Percentiles rank a stretch among this genome's conserved stretches.
Conservation (phyloP, 2,797 vertebrate species). For the Dryobates pubescens region DNA sequence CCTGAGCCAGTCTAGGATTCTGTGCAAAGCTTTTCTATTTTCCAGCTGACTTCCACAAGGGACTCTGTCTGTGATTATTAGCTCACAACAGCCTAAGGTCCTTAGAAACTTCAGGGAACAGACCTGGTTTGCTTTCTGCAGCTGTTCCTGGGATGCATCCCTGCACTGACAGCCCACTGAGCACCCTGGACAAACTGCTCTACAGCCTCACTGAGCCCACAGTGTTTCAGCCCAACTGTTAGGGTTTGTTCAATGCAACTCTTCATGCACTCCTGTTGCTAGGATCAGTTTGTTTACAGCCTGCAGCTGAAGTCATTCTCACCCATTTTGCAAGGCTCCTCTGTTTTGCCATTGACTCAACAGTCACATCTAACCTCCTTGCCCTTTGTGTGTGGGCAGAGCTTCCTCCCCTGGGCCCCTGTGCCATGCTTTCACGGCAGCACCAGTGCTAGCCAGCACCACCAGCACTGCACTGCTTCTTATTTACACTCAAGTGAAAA, state of each 20-base stretch:
- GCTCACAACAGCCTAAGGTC: neutral
- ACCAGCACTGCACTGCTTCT: neutral
- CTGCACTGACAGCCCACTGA: fast-evolving
- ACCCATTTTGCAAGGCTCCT: neutral
- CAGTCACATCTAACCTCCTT: neutral
- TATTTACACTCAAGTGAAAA: neutral
- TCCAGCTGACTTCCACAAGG: neutral
- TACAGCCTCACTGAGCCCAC: neutral
- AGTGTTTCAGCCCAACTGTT: neutral
- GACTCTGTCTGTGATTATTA: neutral
- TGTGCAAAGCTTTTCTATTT: neutral
- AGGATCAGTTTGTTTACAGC: conserved; percentile 18
- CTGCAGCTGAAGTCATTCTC: neutral
- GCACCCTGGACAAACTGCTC: neutral
- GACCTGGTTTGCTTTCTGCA: fast-evolving
- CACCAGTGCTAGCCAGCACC: neutral
- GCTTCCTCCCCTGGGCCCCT: neutral
- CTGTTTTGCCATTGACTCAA: neutral
- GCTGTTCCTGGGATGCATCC: neutral
- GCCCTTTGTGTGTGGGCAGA: neutral
- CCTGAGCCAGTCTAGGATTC: too few relatives aligned
- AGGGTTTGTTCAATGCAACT: neutral
- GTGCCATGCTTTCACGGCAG: neutral
- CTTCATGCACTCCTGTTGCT: conserved; percentile 6
- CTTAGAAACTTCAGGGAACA: neutral